Evolutionary conservation across 2,888 invertebrate species (phyloP).

Genomic region (Cheilosia variabilis): DNA sequence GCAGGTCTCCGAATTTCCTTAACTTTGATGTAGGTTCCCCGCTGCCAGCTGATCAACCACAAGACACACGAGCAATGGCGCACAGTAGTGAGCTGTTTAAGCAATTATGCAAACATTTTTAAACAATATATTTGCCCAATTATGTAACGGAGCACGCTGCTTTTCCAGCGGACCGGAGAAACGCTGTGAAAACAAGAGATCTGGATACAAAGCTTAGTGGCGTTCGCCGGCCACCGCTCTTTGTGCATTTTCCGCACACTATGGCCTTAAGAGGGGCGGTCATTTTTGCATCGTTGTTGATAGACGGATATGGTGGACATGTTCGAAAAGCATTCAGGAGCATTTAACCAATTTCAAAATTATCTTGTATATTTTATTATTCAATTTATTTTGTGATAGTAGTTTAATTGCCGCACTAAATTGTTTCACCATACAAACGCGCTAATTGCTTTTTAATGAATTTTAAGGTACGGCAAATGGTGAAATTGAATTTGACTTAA

Average conservation of each 20-base stretch:
- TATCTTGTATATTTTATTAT: conserved; percentile 48
- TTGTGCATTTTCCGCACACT: conserved; percentile 37
- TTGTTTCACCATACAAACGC: conserved; percentile 16
- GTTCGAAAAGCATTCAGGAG: conserved; percentile 48
- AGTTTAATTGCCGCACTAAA: conserved; percentile 45
- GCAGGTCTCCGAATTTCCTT: not conserved
- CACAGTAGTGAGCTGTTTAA: conserved; percentile 40
- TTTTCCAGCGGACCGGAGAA: not conserved
- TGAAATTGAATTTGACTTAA: not conserved
- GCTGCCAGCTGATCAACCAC: conserved; percentile 23
- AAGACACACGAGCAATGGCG: not conserved
- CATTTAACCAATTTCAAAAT: conserved; percentile 57
- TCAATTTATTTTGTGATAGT: conserved; percentile 54
- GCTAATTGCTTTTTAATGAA: conserved; percentile 48
- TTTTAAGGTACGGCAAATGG: conserved; percentile 17
- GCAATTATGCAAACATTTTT: conserved; percentile 67
- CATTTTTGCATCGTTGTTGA: conserved; percentile 46
- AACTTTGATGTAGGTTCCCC: not conserved
- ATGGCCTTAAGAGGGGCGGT: conserved; percentile 37
- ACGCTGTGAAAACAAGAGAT: conserved; percentile 4
- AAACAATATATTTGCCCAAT: conserved; percentile 58
- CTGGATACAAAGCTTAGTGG: conserved; percentile 35
- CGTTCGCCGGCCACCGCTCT: conserved; percentile 23
- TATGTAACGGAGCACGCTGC: conserved; percentile 40
- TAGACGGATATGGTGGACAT: conserved; percentile 63